A percentile compares a stretch with the other conserved stretches of the same genome.
Conservation (phyloP, 2,888 invertebrate genomes). For the Drosophila multiciliata region DNA sequence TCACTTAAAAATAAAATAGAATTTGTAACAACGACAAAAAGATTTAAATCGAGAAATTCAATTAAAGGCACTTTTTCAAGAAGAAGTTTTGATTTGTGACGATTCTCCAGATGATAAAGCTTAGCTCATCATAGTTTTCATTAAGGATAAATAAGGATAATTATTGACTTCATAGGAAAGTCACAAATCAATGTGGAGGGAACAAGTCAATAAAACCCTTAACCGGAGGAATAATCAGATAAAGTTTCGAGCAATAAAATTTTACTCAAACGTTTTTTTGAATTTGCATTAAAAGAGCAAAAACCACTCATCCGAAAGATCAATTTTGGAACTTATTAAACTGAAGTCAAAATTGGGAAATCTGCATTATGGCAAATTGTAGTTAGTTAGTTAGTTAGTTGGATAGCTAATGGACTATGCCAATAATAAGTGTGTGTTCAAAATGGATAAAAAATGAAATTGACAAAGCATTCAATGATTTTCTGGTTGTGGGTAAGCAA, state of each 20-base stretch:
- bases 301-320: not conserved
- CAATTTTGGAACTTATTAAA: not conserved
- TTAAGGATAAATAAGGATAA: not conserved
- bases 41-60: not conserved
- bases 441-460: constrained; percentile 58
- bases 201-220: not conserved
- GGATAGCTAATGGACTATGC: constrained; percentile 15
- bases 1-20: not conserved
- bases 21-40: not conserved
- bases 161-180: not conserved
- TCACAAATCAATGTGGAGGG: not conserved
- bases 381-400: not conserved
- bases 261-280: not conserved
- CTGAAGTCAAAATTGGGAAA: not conserved
- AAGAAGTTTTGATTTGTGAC: not conserved
- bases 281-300: not conserved
- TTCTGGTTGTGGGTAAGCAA: constrained; percentile 50
- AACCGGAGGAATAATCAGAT: not conserved
- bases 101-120: not conserved
- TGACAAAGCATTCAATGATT: constrained; percentile 66
- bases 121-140: not conserved
- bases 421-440: not conserved
- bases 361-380: not conserved
- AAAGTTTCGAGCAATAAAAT: not conserved
- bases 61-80: not conserved